Evolutionary conservation across 2,888 invertebrate species (phyloP).

Genomic region (Liodrosophila aerea): DNA sequence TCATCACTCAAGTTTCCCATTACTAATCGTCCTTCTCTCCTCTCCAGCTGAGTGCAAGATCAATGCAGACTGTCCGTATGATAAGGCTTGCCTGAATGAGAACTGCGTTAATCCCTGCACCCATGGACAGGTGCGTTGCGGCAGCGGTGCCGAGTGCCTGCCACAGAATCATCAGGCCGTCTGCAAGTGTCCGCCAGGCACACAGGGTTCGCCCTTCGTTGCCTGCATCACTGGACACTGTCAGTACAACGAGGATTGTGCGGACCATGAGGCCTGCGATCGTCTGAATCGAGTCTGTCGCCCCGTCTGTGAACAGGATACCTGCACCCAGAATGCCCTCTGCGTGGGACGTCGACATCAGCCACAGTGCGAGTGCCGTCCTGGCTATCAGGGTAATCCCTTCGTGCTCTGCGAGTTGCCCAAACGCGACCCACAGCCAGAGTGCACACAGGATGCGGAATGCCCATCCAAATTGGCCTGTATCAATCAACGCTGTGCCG

Average conservation of each 20-base stretch:
- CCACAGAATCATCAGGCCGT: constrained; percentile 90
- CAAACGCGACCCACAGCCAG: constrained; percentile 82
- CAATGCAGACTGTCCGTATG: constrained; percentile 92
- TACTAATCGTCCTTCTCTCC: not conserved
- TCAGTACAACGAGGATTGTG: constrained; percentile 94
- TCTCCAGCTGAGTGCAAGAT: constrained; percentile 89
- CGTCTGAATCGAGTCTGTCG: constrained; percentile 91
- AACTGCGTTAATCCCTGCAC: constrained; percentile 92
- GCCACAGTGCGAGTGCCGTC: constrained; percentile 89
- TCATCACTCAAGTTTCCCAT: not conserved
- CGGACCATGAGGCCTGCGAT: constrained; percentile 92
- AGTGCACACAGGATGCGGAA: constrained; percentile 90
- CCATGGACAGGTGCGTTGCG: constrained; percentile 87
- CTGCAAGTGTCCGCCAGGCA: constrained; percentile 92
- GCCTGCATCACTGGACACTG: constrained; percentile 92
- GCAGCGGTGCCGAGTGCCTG: constrained; percentile 90
- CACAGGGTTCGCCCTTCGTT: constrained; percentile 91
- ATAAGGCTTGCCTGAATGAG: constrained; percentile 90
- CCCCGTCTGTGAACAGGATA: constrained; percentile 91
- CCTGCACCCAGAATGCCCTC: constrained; percentile 90
- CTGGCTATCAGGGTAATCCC: constrained; percentile 91
- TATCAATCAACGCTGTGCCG: constrained; percentile 88
- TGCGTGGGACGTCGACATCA: constrained; percentile 90
- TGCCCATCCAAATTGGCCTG: constrained; percentile 90
- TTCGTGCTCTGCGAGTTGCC: constrained; percentile 86